Conservation (phyloP, 2,797 vertebrate genomes). For the Coracias cyanogaster region DNA sequence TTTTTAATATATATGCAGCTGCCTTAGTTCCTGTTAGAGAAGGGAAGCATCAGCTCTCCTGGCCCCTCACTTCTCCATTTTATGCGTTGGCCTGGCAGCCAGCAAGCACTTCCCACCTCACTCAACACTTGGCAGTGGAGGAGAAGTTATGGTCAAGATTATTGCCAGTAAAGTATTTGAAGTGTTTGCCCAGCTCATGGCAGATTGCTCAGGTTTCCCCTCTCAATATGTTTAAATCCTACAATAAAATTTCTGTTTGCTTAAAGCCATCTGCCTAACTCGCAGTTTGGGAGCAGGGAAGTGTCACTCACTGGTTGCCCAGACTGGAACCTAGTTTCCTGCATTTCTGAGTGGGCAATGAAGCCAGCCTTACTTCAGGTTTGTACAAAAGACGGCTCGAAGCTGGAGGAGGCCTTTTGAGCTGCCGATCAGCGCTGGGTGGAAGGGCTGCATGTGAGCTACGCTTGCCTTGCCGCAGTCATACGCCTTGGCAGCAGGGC, state of each 20-base stretch:
- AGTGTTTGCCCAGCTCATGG: not conserved
- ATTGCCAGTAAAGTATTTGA: not conserved
- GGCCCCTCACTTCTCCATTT: not conserved
- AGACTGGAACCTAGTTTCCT: not conserved
- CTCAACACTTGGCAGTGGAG: not conserved
- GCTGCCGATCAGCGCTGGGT: not conserved
- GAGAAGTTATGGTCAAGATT: not conserved
- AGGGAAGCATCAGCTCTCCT: not conserved
- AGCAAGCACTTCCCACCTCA: not conserved
- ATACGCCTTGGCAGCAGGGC: accelerated
- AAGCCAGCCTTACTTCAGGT: not conserved
- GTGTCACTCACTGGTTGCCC: not conserved
- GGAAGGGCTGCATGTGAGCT: not conserved
- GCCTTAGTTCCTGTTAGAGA: not conserved
- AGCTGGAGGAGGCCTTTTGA: not conserved
- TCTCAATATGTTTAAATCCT: slow-evolving; percentile 21
- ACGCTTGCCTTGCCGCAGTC: not conserved
- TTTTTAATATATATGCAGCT: not conserved
- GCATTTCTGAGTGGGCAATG: not conserved
- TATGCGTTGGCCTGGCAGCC: not conserved
- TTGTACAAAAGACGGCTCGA: not conserved
- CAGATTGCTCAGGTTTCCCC: slow-evolving; percentile 34
- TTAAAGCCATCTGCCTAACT: slow-evolving; percentile 25
- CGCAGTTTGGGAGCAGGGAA: not conserved
- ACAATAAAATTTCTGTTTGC: slow-evolving; percentile 7